phyloP scores from a whole-genome alignment of 2,888 invertebrate species.

The Colostygia pectinataria region DNA sequence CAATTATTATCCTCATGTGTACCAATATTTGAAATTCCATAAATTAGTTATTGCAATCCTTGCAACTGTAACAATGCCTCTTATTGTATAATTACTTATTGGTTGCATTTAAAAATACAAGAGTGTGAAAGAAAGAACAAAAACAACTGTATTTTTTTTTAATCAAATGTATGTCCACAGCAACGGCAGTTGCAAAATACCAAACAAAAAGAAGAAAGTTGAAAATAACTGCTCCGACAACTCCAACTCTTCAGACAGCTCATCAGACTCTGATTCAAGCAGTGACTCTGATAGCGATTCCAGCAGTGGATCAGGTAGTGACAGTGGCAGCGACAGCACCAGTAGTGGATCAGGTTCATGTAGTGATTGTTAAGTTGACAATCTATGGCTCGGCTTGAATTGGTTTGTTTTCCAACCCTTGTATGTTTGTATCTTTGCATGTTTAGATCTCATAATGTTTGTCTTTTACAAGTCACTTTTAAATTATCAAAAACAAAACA shows the following conservation, averaged over 20 bases:
- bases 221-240: conserved; percentile 56
- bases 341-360: conserved; percentile 52
- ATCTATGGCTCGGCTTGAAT: neutral
- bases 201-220: conserved; percentile 66
- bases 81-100: too few relatives aligned
- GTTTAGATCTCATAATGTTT: too few relatives aligned
- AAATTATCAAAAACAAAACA: too few relatives aligned
- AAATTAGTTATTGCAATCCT: too few relatives aligned
- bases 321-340: conserved; percentile 52
- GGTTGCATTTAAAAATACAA: too few relatives aligned
- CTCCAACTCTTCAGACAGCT: conserved; percentile 61
- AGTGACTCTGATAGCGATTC: conserved; percentile 58
- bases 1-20: neutral
- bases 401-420: conserved; percentile 2
- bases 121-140: too few relatives aligned
- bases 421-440: neutral
- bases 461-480: too few relatives aligned
- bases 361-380: conserved; percentile 37
- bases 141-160: too few relatives aligned
- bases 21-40: too few relatives aligned
- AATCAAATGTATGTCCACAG: conserved; percentile 39
- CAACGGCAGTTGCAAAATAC: conserved; percentile 65
- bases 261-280: conserved; percentile 59
- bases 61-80: too few relatives aligned
- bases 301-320: conserved; percentile 43